Base-by-base conservation (phyloP, 2,113 vertebrate genomes). In the Lepus americanus region DNA sequence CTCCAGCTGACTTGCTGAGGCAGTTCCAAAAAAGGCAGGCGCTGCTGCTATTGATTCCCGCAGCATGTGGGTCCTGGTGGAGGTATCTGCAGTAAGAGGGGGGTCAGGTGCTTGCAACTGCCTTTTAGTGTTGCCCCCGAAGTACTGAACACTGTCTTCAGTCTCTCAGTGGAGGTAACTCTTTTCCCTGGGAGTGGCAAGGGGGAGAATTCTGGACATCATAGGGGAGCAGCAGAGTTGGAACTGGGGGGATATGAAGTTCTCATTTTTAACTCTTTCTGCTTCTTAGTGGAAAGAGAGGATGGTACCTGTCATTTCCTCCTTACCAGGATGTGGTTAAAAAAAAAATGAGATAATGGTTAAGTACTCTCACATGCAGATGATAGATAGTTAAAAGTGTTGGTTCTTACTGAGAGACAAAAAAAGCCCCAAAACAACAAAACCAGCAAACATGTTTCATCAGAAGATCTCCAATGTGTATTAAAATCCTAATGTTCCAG, bases 21-120 rank as follows among this genome's bases (percentile, higher is more conserved):
- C 79, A 70, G 49, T 86, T 96, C 96, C 87, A 59, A 29, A 89
- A 94, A 97, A 97, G 97, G 92, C 88, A 79, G 1, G 67, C 3
- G 4, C 94, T 51, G 72, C 92, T 92, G 0, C 0, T 94, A 93
- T 29, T 91, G 94, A 96, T 97, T 96, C 70, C 93, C 80, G 87
- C 93, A 95, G 93, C 36, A 69, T 73, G 12, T 16, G 61, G 61
- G 51, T 51, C 93, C 22, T 19, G 55, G 86, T 78, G 70, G 63
- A 95, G 74, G 55, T 96, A 39, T 96, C 97, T 96, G 94, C 94
- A 67, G 9, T 1, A 36, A 91, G 59, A 86, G 49, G 80, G 69
- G 92, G 87, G 63, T 3, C 5, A 84, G 17, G 19, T 0, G 0
- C 84, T 96, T 27, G 44, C 77, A 87, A 84, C 78, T 11, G 14